Base-by-base conservation (phyloP, 2,888 invertebrate species). In the Temnothorax unifasciatus region DNA sequence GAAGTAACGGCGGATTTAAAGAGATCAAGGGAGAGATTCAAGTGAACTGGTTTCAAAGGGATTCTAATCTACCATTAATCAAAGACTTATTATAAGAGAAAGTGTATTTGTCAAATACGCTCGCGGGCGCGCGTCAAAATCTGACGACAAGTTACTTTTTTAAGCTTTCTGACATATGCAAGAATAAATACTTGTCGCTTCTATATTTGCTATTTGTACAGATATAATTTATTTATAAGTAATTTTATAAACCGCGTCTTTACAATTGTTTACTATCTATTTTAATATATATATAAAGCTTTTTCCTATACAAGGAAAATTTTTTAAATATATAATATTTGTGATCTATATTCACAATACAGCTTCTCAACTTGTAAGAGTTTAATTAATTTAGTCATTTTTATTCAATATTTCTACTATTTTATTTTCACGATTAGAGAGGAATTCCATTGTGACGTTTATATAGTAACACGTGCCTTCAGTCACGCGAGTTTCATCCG, bases 401-500 rank as follows among this genome's bases (percentile, higher is more conserved):
- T 34, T 38, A 6, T 18, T 64, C 2, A 25, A 9, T 52, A 29
- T 41, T 76, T 52, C 18, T 11, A 21, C 25, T 21, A 76, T 25
- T 34, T 25, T 11, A 6, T 73, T 76, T 41, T 52, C 9, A 21
- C 13, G 38, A 61, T 61, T 57, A 68, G 8, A 61, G 3, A 34
- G 15, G 18, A 79, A 52, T 47, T 81, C 11, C 2, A 57, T 50
- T 41, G 29, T 15, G 61, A 63, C 61, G 18, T 75, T 63, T 61
- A n/a, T 38, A 15, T 57, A 21, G 61, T 59, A 63, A 57, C 68
- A 66, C 15, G 44, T 68, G 69, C 44, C 77, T 83, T 85, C 54
- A 52, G 81, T 86, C 84, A 83, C 82, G 82, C 61, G 29, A 61
- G 25, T 47, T 85, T 79, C 29, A 54, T 82, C 69, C 41, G 73